phyloP scores from a whole-genome alignment of 2,797 vertebrate species.

The Gymnopithys bicolor region DNA sequence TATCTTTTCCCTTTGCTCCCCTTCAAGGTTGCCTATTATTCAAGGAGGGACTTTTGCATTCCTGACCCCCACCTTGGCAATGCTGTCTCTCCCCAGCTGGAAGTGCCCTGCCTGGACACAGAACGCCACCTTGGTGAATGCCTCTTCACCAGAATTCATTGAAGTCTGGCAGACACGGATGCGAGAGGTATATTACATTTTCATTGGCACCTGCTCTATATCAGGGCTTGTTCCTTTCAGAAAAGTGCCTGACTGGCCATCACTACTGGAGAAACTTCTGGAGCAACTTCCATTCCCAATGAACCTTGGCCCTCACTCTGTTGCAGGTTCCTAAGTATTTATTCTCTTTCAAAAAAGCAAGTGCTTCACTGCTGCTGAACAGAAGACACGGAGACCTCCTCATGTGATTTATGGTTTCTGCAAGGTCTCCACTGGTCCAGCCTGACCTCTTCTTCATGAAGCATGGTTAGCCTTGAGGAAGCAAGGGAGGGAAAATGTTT shows the following conservation, averaged over 20 bases:
- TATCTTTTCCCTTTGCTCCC: neutral
- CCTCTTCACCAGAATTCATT: constrained; percentile 84
- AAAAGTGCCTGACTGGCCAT: neutral
- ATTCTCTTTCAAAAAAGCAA: neutral
- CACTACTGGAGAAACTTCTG: neutral
- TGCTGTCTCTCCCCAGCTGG: constrained; percentile 93
- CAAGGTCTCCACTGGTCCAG: neutral
- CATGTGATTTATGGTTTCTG: neutral
- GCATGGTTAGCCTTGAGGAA: neutral
- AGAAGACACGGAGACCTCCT: neutral
- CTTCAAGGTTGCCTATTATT: constrained; percentile 90
- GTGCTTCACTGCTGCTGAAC: neutral
- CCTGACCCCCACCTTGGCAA: constrained; percentile 89
- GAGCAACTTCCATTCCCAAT: neutral
- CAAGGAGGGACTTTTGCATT: constrained; percentile 94
- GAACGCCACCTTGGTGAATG: constrained; percentile 87
- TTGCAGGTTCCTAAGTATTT: neutral
- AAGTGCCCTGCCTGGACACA: constrained; percentile 92
- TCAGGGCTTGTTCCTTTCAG: neutral
- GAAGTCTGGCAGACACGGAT: constrained; percentile 94
- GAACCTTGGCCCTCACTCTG: neutral
- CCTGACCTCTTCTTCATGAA: neutral
- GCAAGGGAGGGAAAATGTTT: neutral
- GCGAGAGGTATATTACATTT: constrained; percentile 81
- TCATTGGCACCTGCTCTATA: neutral